A percentile compares a stretch with the other conserved stretches of the same genome.
These are phyloP conservation scores for Dysmachus trigonus DNA, from an alignment of 2,888 invertebrate genomes.

Conservation along the genomic window DNA sequence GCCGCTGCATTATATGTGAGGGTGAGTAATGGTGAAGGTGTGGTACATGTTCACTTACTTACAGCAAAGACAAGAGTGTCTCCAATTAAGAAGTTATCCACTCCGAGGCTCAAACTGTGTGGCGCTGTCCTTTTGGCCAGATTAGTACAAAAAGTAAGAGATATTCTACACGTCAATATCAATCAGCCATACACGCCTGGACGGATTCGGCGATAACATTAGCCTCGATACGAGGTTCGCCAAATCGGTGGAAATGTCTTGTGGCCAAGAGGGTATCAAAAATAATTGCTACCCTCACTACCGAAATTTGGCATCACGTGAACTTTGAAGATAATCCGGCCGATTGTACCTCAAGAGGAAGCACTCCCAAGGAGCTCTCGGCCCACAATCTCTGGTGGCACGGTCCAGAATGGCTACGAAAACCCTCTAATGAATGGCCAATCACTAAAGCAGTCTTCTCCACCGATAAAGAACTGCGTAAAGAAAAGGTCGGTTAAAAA, in stretches of 20 bases:
- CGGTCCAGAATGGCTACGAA: background rate
- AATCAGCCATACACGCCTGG: too few relatives aligned
- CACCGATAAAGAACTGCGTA: background rate
- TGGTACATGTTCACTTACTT: background rate
- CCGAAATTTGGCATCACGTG: background rate
- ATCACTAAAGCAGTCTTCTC: too few relatives aligned
- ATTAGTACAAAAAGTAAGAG: background rate
- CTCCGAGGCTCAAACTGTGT: background rate
- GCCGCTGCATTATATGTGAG: background rate
- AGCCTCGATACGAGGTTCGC: background rate
- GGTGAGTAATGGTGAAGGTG: background rate
- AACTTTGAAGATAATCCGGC: background rate
- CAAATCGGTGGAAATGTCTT: background rate
- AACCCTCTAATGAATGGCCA: background rate
- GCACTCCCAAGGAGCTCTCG: background rate
- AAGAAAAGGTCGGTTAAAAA: too few relatives aligned
- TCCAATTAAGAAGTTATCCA: background rate
- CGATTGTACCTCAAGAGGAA: background rate
- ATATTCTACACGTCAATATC: background rate
- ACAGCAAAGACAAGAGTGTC: background rate
- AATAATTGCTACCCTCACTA: background rate
- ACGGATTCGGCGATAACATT: background rate
- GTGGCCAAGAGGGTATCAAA: background rate
- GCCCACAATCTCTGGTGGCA: background rate
- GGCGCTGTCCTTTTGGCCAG: background rate